Percentiles rank a stretch among this genome's conserved stretches.
These are phyloP conservation scores for Tiliacea citrago DNA, from an alignment of 2,888 invertebrate species.

Conservation along the genomic window DNA sequence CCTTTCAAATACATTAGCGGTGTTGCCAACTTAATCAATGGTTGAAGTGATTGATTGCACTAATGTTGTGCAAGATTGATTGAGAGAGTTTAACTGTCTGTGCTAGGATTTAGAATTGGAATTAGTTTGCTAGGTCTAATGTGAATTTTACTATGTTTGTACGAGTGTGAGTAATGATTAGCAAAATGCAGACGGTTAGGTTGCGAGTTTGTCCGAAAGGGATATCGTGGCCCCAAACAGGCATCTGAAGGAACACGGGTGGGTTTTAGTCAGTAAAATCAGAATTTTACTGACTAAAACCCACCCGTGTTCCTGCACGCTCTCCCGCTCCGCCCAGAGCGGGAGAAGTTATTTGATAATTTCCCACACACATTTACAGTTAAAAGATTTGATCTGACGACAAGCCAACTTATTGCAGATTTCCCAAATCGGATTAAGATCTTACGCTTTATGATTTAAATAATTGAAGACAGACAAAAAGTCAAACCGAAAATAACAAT, in stretches of 20 bases:
- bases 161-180: constrained; percentile 10
- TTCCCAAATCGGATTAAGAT: no score
- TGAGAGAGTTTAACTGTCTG: constrained; percentile 41
- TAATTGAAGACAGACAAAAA: not conserved
- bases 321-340: no score
- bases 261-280: no score
- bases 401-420: not conserved
- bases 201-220: no score
- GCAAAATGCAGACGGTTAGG: not conserved
- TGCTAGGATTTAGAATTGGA: constrained; percentile 44
- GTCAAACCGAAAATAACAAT: not conserved
- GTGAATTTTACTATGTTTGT: constrained; percentile 26
- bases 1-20: constrained; percentile 52
- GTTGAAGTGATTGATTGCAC: constrained; percentile 51
- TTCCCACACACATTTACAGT: no score
- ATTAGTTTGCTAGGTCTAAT: constrained; percentile 41
- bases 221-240: no score
- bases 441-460: not conserved
- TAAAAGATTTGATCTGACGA: not conserved
- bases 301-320: no score
- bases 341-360: no score
- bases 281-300: no score
- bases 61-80: constrained; percentile 50
- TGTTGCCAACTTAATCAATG: constrained; percentile 59
- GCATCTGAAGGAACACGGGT: no score